Base-by-base conservation (phyloP, 2,113 vertebrate genomes). In the Pavo muticus region DNA sequence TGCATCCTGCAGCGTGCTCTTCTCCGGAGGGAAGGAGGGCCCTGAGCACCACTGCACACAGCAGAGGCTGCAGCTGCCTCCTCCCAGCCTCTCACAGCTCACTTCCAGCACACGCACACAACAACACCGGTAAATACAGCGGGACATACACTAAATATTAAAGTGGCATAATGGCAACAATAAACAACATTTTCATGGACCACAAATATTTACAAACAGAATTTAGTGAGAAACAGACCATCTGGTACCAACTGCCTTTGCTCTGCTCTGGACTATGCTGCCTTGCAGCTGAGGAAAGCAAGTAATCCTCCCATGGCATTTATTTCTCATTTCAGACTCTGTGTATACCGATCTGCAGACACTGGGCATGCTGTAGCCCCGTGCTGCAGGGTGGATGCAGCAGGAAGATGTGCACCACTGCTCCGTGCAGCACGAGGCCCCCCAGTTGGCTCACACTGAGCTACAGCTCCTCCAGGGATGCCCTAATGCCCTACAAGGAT, bases 61-160 rank as follows among this genome's bases (percentile, higher is more conserved):
- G 52, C 52, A 30, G 54, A 19, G 10, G 35, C 84, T 21, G 5
- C 32, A 16, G 57, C 44, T 3, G 21, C 37, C 2, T 32, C 54
- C 54, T 18, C 29, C 54, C 29, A 17, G 27, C 54, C 8, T 16
- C 15, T 2, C 5, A 8, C 4, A 11, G 52, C 19, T 54, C 69
- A 11, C 21, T 17, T 44, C 35, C 16, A 17, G 15, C 42, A 30
- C 47, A 40, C 0, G 0, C 1, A 14, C 30, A 5, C 70, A 24
- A 23, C 76, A 37, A 11, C 4, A 19, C 40, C 50, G 10, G 27
- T 23, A 27, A 48, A 54, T 7, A 42, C 11, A 11, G 10, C 3
- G 10, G 52, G 30, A 27, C 42, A 54, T 5, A 42, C 12, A 16
- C 8, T 2, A 14, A 64, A 30, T 18, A 39, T 9, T n/a, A 16